Conservation (phyloP, 2,797 vertebrate species). For the Alosa sapidissima region DNA sequence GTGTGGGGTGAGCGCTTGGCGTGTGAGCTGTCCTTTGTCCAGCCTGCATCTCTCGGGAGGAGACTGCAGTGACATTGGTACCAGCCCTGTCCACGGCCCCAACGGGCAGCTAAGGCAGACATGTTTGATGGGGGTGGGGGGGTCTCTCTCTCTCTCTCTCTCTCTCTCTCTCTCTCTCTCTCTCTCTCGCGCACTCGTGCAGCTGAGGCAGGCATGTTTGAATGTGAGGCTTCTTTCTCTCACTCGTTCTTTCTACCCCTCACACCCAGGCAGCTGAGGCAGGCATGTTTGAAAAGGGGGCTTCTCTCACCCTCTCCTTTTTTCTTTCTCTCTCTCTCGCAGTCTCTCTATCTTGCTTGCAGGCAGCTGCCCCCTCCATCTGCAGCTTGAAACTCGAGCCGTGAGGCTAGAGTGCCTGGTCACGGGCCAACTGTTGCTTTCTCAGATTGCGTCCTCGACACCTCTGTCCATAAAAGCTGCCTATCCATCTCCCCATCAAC, state of each 20-base stretch:
- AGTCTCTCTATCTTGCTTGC: background rate
- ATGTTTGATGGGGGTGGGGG: conserved; percentile 3
- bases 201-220: background rate
- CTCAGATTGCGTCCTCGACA: conserved; percentile 54
- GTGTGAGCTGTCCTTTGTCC: conserved; percentile 16
- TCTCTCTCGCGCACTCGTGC: background rate
- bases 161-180: background rate
- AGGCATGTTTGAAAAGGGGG: background rate
- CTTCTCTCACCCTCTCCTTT: background rate
- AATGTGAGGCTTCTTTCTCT: background rate
- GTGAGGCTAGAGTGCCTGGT: conserved; percentile 64
- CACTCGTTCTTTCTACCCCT: background rate
- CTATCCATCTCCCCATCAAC: background rate
- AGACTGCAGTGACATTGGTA: conserved; percentile 22
- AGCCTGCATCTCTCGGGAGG: conserved; percentile 10
- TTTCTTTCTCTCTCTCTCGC: background rate
- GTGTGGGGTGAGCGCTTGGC: background rate
- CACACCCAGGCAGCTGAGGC: background rate
- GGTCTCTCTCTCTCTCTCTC: conserved; percentile 31
- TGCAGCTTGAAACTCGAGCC: conserved; percentile 69
- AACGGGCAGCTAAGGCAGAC: background rate
- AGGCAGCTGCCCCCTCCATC: conserved; percentile 64
- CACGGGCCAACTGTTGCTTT: conserved; percentile 64
- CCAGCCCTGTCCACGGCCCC: conserved; percentile 5
- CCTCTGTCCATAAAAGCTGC: conserved; percentile 50